phyloP scores from a whole-genome alignment of 2,888 invertebrate species.

The Pyrrhosoma nymphula region DNA sequence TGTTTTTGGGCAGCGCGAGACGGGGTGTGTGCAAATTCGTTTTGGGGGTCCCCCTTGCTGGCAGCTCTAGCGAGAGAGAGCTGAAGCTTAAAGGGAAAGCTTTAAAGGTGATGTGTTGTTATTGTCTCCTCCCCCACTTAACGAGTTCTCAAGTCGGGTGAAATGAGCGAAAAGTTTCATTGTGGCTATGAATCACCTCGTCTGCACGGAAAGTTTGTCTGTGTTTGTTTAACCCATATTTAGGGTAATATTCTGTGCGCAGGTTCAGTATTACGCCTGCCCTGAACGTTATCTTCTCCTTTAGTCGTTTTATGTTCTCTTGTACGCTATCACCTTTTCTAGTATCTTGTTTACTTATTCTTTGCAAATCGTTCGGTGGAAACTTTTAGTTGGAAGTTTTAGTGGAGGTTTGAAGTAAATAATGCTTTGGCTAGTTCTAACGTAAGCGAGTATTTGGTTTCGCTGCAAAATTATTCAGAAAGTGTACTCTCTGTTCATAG shows the following conservation, averaged over 20 bases:
- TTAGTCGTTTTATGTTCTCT: background rate
- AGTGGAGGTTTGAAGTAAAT: too few relatives aligned
- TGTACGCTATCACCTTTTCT: background rate
- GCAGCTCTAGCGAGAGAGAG: background rate
- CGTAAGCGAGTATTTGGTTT: too few relatives aligned
- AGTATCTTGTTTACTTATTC: background rate
- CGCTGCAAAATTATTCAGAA: too few relatives aligned
- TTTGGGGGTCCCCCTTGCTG: background rate
- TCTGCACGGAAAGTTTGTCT: background rate
- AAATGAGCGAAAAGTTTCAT: constrained; percentile 22
- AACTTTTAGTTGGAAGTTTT: too few relatives aligned
- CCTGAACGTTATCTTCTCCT: background rate
- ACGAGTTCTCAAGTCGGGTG: constrained; percentile 14
- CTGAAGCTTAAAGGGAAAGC: background rate
- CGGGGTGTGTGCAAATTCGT: constrained; percentile 2
- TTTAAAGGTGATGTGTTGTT: constrained; percentile 36
- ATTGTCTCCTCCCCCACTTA: background rate
- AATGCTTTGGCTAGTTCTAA: too few relatives aligned
- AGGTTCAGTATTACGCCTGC: background rate
- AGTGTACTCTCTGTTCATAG: too few relatives aligned
- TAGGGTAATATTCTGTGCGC: background rate
- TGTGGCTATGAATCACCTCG: background rate
- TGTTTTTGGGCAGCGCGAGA: constrained; percentile 6
- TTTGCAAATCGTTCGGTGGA: background rate
- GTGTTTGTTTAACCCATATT: background rate